Percentiles rank a stretch among this genome's conserved stretches.
Evolutionary conservation across 2,797 vertebrate species (phyloP).

Genomic region (Syngnathus acus): DNA sequence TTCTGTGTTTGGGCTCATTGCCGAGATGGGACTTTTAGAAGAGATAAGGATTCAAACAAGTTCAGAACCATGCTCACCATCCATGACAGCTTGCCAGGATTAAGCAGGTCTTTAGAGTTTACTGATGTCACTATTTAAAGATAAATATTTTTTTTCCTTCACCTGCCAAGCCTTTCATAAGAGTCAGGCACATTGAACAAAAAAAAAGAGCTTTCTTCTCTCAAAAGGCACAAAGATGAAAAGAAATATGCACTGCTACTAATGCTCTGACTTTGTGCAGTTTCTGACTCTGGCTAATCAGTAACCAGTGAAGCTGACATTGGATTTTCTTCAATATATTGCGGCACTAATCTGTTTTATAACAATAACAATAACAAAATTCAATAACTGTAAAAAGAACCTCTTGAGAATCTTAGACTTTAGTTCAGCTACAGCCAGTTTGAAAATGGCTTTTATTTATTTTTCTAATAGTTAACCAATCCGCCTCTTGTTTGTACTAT

Average conservation of each 20-base stretch:
- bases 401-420: too few species aligned
- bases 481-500: too few species aligned
- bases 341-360: not conserved
- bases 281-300: not conserved
- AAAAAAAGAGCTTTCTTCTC: not conserved
- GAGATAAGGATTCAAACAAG: conserved; percentile 4
- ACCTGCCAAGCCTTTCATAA: conserved; percentile 14
- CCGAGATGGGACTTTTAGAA: not conserved
- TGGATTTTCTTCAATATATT: not conserved
- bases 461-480: not conserved
- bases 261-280: not conserved
- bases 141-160: conserved; percentile 8
- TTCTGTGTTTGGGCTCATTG: not conserved
- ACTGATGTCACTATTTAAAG: conserved; percentile 9
- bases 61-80: conserved; percentile 11
- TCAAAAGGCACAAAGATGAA: conserved; percentile 9
- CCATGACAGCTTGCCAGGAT: conserved; percentile 15
- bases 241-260: not conserved
- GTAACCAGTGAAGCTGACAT: too few species aligned
- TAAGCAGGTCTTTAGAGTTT: conserved; percentile 18
- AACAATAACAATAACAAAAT: not conserved
- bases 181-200: not conserved
- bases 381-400: not conserved
- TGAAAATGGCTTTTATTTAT: not conserved
- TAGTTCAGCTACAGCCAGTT: not conserved